Conservation (phyloP, 2,113 vertebrate genomes). For the Eclectus roratus region DNA sequence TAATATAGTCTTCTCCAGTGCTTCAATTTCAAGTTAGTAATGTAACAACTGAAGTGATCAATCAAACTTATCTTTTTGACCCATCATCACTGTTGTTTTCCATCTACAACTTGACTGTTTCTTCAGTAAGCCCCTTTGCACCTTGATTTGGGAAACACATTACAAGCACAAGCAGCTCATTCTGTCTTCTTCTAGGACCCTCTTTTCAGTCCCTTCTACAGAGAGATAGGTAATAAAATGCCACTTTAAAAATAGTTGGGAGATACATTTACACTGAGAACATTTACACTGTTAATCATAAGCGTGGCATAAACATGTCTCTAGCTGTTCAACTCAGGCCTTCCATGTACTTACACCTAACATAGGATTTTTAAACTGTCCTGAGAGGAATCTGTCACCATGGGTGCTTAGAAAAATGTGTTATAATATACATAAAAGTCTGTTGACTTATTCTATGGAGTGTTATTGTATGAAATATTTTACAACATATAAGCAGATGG, state of each 20-base stretch:
- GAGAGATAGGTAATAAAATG: not conserved
- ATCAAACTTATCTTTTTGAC: not conserved
- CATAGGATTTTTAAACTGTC: not conserved
- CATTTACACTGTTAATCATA: not conserved
- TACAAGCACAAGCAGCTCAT: not conserved
- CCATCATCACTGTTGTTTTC: not conserved
- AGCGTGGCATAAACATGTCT: not conserved
- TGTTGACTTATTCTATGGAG: not conserved
- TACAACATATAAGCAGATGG: not conserved
- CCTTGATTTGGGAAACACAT: not conserved
- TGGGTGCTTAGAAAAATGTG: rapidly evolving
- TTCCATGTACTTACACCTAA: not conserved
- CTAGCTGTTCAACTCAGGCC: not conserved
- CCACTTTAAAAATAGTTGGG: not conserved
- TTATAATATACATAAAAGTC: not conserved
- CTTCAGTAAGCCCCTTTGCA: not conserved
- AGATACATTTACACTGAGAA: not conserved
- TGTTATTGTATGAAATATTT: not conserved
- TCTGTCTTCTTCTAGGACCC: not conserved
- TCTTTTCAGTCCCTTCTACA: not conserved
- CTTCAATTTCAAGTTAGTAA: not conserved
- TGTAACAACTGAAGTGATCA: not conserved
- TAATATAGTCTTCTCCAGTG: not conserved
- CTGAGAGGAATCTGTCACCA: not conserved
- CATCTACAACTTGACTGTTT: not conserved